Evolutionary conservation across 2,888 invertebrate genomes (phyloP).

Genomic region (Drosophila falleni): DNA sequence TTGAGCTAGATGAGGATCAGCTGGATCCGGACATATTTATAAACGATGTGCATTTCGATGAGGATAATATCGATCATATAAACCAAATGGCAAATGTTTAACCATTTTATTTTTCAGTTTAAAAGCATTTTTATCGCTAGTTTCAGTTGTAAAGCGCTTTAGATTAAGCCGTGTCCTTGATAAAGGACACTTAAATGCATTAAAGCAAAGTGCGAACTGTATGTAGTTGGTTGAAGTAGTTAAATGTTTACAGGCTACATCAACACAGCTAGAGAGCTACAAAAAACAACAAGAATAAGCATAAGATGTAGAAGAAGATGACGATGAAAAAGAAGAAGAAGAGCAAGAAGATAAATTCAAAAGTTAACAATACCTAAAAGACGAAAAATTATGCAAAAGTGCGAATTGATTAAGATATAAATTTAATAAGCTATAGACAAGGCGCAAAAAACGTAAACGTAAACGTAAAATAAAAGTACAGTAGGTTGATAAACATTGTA

Average conservation of each 20-base stretch:
- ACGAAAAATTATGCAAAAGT: constrained; percentile 80
- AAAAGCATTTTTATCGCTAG: constrained; percentile 70
- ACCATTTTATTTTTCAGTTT: constrained; percentile 66
- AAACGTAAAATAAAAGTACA: constrained; percentile 53
- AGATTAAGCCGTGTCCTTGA: constrained; percentile 63
- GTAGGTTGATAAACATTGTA: constrained; percentile 66
- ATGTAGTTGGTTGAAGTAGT: constrained; percentile 32
- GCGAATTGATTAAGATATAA: constrained; percentile 80
- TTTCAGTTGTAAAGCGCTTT: constrained; percentile 71
- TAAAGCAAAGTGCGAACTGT: constrained; percentile 19
- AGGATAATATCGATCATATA: constrained; percentile 82
- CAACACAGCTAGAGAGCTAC: constrained; percentile 35
- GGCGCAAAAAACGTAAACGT: constrained; percentile 39
- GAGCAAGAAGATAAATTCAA: constrained; percentile 76
- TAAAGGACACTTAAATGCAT: constrained; percentile 32
- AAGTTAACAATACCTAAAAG: constrained; percentile 84
- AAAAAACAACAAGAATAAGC: constrained; percentile 1
- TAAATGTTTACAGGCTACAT: constrained; percentile 39
- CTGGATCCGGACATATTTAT: constrained; percentile 83
- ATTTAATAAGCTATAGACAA: constrained; percentile 62
- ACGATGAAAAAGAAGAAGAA: constrained; percentile 24
- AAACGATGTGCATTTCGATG: constrained; percentile 83
- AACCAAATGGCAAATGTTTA: constrained; percentile 85
- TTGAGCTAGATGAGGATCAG: constrained; percentile 81
- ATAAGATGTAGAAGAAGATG: constrained; percentile 17